Evolutionary conservation across 2,113 vertebrate species (phyloP).

Genomic region (Muntiacus reevesi): DNA sequence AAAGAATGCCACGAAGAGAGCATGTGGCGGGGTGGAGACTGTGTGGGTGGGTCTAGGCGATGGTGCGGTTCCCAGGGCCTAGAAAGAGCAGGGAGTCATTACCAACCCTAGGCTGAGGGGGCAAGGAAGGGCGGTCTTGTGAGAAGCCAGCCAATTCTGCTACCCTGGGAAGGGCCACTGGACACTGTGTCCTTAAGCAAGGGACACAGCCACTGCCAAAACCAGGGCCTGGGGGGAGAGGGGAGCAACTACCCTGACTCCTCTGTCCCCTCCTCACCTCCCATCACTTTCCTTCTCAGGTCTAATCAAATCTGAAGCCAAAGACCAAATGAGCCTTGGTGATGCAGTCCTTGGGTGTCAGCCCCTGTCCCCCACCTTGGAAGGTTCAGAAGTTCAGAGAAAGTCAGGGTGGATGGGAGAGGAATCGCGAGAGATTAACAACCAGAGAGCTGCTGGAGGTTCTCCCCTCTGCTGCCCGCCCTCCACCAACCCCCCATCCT

Average conservation of each 20-base stretch:
- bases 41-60: neutral
- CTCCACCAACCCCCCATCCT: no score
- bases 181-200: neutral
- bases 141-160: neutral
- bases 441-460: neutral
- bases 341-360: neutral
- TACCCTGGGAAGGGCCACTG: neutral
- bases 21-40: no score
- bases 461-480: neutral
- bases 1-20: neutral
- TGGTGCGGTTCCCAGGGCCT: neutral
- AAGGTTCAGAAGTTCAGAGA: neutral
- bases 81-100: fast-evolving
- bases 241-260: neutral
- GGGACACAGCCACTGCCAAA: neutral
- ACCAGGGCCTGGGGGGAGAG: neutral
- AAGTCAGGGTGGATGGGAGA: neutral
- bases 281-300: neutral
- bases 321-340: neutral
- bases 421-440: neutral
- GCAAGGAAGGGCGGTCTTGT: neutral
- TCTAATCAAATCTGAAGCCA: neutral
- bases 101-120: no score
- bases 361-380: neutral
- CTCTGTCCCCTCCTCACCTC: neutral